Conservation (phyloP, 2,797 vertebrate genomes). For the Notoglanidium macrostoma region DNA sequence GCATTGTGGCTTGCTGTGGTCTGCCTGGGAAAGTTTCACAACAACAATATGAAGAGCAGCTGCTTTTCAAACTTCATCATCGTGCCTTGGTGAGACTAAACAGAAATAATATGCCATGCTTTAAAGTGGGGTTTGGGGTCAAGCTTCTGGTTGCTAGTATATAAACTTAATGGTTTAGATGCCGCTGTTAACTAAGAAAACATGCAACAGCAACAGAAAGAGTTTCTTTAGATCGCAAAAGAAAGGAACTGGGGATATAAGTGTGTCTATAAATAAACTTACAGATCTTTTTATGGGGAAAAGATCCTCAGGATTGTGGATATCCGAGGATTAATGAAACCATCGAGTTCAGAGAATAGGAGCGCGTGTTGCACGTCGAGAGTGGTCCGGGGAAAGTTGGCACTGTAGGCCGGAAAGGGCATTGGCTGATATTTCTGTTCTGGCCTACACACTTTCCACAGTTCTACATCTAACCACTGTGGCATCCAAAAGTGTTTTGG, state of each 20-base stretch:
- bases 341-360: not conserved
- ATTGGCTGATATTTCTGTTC: not conserved
- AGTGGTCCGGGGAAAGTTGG: not conserved
- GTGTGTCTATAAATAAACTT: not conserved
- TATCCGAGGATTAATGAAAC: not conserved
- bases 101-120: not conserved
- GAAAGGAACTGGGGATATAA: not conserved
- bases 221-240: not conserved
- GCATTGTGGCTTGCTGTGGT: constrained; percentile 47
- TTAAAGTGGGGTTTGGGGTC: not conserved
- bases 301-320: not conserved
- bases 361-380: not conserved
- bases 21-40: constrained; percentile 64
- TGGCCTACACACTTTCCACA: constrained; percentile 5
- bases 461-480: not conserved
- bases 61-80: not conserved
- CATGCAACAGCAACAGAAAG: not conserved
- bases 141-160: not conserved
- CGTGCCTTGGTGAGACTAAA: not conserved
- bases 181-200: not conserved
- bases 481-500: not conserved
- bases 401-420: not conserved
- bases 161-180: not conserved
- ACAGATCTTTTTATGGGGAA: not conserved
- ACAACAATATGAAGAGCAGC: constrained; percentile 23